phyloP scores from a whole-genome alignment of 2,797 vertebrate genomes.

The Spinibarbus caldwelli region DNA sequence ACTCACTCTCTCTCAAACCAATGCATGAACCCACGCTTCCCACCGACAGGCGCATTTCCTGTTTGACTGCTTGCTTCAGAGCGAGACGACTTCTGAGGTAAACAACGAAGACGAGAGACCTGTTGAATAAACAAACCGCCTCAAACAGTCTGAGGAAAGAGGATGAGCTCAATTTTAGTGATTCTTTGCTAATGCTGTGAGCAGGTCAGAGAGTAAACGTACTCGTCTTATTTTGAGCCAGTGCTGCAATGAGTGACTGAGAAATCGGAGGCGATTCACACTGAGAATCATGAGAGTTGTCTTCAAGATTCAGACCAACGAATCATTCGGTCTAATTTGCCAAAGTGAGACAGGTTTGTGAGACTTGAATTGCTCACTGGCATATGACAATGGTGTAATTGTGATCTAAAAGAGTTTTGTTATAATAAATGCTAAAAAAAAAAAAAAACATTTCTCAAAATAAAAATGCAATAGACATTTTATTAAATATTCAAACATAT shows the following conservation, averaged over 20 bases:
- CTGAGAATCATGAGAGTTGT: not conserved
- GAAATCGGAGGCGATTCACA: not conserved
- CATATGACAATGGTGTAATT: not conserved
- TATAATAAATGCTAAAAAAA: no score
- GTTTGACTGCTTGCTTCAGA: slow-evolving; percentile 38
- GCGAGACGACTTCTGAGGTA: not conserved
- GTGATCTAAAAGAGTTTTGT: no score
- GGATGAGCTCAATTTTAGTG: not conserved
- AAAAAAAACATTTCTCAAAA: no score
- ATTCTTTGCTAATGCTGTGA: not conserved
- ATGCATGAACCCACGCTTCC: slow-evolving; percentile 48
- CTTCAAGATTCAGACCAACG: not conserved
- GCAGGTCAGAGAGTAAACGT: not conserved
- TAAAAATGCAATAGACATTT: no score
- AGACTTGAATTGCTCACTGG: not conserved
- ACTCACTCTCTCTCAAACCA: slow-evolving; percentile 45
- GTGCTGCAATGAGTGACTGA: not conserved
- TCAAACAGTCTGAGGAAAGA: slow-evolving; percentile 7
- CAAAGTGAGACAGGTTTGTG: not conserved
- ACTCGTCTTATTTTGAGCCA: not conserved
- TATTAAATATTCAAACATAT: no score
- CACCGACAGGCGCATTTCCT: slow-evolving; percentile 47
- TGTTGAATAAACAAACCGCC: slow-evolving; percentile 30
- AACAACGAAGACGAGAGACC: slow-evolving; percentile 27
- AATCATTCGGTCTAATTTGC: not conserved